Evolutionary conservation across 2,888 invertebrate species (phyloP).

Genomic region (Heliconius ismenius): DNA sequence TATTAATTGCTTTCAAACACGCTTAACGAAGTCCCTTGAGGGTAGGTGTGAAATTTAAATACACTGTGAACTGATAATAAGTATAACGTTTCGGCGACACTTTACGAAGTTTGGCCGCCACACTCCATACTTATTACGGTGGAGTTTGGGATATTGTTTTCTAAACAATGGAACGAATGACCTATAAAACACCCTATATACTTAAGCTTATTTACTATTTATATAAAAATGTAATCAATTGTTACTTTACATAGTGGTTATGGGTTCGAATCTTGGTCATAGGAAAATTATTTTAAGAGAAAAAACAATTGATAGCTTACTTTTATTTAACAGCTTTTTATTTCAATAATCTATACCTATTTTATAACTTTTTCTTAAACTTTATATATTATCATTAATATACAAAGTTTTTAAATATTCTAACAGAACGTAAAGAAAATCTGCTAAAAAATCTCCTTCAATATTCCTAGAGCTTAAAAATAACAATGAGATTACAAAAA

Average conservation of each 20-base stretch:
- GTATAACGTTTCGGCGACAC: constrained; percentile 19
- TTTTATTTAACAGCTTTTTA: too few species aligned
- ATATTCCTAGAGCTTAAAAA: constrained; percentile 15
- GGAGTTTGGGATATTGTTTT: constrained; percentile 12
- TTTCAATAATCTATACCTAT: too few species aligned
- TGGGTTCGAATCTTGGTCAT: too few species aligned
- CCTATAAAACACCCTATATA: neutral
- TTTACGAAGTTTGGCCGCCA: constrained; percentile 29
- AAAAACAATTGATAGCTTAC: too few species aligned
- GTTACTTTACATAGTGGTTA: too few species aligned
- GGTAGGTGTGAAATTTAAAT: constrained; percentile 26
- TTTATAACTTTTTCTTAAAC: too few species aligned
- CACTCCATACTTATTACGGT: constrained; percentile 29
- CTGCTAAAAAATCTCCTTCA: neutral
- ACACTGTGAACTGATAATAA: constrained; percentile 26
- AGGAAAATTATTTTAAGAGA: too few species aligned
- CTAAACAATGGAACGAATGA: neutral
- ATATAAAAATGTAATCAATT: neutral
- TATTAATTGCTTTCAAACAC: constrained; percentile 19
- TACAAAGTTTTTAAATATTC: neutral
- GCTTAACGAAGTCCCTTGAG: neutral
- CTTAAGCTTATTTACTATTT: neutral
- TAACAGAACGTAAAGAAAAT: neutral
- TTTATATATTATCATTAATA: too few species aligned
- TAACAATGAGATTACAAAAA: constrained; percentile 22